Conservation (phyloP, 2,888 invertebrate species). For the Dendrolimus pini region DNA sequence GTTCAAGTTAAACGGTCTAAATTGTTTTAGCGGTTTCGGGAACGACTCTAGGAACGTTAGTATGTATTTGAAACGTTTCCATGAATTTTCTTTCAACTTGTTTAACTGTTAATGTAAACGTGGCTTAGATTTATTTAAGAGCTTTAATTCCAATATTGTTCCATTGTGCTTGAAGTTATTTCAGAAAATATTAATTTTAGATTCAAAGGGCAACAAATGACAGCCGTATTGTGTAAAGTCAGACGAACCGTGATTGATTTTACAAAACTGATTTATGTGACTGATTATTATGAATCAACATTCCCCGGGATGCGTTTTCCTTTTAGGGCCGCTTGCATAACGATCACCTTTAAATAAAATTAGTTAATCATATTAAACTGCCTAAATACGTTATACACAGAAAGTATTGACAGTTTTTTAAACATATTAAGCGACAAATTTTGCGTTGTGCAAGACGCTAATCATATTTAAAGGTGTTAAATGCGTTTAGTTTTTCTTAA, state of each 20-base stretch:
- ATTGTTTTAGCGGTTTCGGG: slow-evolving; percentile 40
- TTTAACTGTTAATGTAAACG: slow-evolving; percentile 1
- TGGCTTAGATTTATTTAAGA: not conserved
- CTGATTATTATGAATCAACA: no score
- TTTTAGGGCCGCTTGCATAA: no score
- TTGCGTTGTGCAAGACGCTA: no score
- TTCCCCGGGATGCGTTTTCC: no score
- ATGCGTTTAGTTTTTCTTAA: no score
- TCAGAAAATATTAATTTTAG: not conserved
- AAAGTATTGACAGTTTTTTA: no score
- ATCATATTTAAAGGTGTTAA: no score
- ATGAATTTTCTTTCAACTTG: slow-evolving; percentile 2
- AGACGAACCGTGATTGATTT: not conserved
- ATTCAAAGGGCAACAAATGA: no score
- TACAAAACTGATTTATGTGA: not conserved
- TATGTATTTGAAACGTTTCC: not conserved
- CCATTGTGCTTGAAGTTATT: not conserved
- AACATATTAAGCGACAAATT: no score
- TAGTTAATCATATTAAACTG: no score
- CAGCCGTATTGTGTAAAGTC: not conserved
- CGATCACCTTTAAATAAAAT: no score
- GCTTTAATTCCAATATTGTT: not conserved
- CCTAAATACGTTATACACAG: no score
- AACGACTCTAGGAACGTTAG: slow-evolving; percentile 15
- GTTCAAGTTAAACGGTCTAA: slow-evolving; percentile 62